phyloP scores from a whole-genome alignment of 53 echinoderm and acorn worm species.

The Echinarachnius parma region DNA sequence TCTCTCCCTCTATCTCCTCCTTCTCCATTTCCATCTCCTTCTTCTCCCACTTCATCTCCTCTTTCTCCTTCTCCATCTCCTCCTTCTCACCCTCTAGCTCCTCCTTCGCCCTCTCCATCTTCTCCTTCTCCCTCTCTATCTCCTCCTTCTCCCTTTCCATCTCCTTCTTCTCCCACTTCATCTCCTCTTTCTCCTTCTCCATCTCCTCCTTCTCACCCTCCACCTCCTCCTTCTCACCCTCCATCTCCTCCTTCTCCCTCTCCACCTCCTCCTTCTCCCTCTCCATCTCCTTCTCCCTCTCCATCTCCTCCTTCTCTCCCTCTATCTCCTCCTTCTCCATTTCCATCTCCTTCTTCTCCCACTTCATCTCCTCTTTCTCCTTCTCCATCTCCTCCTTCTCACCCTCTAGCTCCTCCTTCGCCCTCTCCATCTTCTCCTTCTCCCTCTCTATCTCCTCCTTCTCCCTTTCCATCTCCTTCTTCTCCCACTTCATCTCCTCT shows the following conservation, averaged over 20 bases:
- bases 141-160: too few species aligned
- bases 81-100: too few species aligned
- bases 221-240: conserved; percentile 4
- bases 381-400: background rate
- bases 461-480: too few species aligned
- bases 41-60: too few species aligned
- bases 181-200: background rate
- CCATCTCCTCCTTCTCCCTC: background rate
- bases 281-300: background rate
- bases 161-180: background rate
- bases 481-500: too few species aligned
- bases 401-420: background rate
- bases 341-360: too few species aligned
- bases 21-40: too few species aligned
- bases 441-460: too few species aligned
- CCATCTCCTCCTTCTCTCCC: background rate
- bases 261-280: background rate
- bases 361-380: background rate
- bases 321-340: background rate
- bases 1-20: too few species aligned
- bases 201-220: background rate
- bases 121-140: too few species aligned
- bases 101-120: too few species aligned
- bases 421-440: background rate
- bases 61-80: too few species aligned